Base-by-base conservation (phyloP, 2,888 invertebrate genomes). In the Ctena decussata region DNA sequence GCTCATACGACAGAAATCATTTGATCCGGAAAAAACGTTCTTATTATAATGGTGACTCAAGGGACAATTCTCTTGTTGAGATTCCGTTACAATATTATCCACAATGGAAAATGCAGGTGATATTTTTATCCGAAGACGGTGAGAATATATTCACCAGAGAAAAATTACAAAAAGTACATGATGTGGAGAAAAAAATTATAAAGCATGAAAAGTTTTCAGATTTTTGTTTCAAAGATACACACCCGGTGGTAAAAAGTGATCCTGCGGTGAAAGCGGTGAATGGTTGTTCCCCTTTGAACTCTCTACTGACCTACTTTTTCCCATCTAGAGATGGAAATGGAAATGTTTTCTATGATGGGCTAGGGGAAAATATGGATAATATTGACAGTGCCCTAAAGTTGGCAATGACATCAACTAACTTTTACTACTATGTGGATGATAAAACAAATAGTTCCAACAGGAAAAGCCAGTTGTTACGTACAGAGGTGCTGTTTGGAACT, bases 391-490 rank as follows among this genome's bases (percentile, higher is more conserved):
- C 94, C 1, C 85, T 95, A 60, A 90, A 84, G 15, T 84, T 92
- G n/a, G 94, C 94, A 32, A 93, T 94, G 93, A 93, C 90, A 6
- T 89, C 93, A 5, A 91, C 92, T 6, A 90, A 93, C 49, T 94
- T 94, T 80, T 95, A 94, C 79, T 95, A 93, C 82, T 95, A 91
- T 82, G 94, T 94, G 21, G 95, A 94, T 84, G 93, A 93, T 49
- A 92, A 93, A 75, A 91, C 94, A 35, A 94, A 93, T 80, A 90
- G 78, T 8, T 92, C 93, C 1, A 88, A 91, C 70, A 85, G 85
- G 69, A 91, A 91, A 72, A 94, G 94, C 82, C 86, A 89, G 27
- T 79, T 94, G 5, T 71, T 95, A 44, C 85, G 94, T 49, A 92
- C 94, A 12, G 94, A 94, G 77, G 93, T 94, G 8, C 80, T 93